A percentile compares a stretch with the other conserved stretches of the same genome.
phyloP scores from a whole-genome alignment of 2,797 vertebrate species.

The Hydrolagus colliei region DNA sequence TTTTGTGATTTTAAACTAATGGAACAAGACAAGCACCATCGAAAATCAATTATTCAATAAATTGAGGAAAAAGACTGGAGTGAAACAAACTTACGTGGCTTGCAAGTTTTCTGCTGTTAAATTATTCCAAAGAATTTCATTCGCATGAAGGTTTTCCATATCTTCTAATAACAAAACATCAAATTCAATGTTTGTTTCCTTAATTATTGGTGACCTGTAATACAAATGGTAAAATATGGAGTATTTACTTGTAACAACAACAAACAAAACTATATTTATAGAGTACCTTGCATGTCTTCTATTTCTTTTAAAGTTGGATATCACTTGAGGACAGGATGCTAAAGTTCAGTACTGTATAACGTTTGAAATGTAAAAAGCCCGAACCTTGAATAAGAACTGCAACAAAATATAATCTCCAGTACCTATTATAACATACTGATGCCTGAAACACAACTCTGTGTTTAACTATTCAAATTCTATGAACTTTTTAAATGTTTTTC shows the following conservation, averaged over 20 bases:
- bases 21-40: not conserved
- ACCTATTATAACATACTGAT: not conserved
- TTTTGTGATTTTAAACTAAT: not conserved
- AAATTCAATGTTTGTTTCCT: slow-evolving; percentile 79
- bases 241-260: too few relatives aligned
- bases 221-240: slow-evolving; percentile 20
- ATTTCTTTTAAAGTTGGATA: not conserved
- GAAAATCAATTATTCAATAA: not conserved
- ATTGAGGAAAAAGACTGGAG: slow-evolving; percentile 30
- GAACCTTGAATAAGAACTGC: not conserved
- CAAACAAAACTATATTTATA: not conserved
- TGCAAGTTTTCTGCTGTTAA: slow-evolving; percentile 87
- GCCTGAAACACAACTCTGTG: not conserved
- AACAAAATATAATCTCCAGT: slow-evolving; percentile 9
- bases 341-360: too few relatives aligned
- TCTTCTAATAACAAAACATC: slow-evolving; percentile 80
- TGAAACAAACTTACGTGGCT: slow-evolving; percentile 66
- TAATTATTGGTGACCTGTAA: slow-evolving; percentile 70
- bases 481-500: not conserved
- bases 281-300: not conserved
- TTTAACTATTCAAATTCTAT: not conserved
- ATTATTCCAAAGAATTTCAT: slow-evolving; percentile 96
- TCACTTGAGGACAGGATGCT: too few relatives aligned
- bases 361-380: not conserved
- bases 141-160: slow-evolving; percentile 82